phyloP scores from a whole-genome alignment of 2,888 invertebrate species.

The Tanypteryx hageni region DNA sequence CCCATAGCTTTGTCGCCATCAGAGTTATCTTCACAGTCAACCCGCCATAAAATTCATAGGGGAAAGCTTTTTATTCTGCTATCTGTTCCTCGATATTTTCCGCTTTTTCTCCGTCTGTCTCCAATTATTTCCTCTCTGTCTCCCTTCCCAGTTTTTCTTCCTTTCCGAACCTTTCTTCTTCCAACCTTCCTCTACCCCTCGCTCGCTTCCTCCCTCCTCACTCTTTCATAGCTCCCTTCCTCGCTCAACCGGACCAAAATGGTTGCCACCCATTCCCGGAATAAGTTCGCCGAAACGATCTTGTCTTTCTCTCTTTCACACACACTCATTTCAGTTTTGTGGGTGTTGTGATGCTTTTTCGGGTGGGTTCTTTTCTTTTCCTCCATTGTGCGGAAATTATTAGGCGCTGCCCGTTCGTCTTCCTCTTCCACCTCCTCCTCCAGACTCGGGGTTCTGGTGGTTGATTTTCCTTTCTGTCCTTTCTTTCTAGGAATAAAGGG shows the following conservation, averaged over 20 bases:
- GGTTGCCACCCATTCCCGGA: constrained; percentile 1
- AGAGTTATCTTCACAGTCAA: no score
- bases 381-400: constrained; percentile 1
- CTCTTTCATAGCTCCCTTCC: no score
- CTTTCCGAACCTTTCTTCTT: no score
- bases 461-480: not conserved
- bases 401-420: not conserved
- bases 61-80: no score
- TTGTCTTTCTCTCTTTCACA: not conserved
- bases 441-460: not conserved
- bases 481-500: not conserved
- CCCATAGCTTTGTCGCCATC: no score
- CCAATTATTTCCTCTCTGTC: no score
- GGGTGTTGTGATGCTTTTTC: constrained; percentile 12
- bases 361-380: not conserved
- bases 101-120: no score
- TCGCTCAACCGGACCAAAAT: not conserved
- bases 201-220: no score
- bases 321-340: not conserved
- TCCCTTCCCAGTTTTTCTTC: no score
- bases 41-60: no score
- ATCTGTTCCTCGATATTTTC: no score
- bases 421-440: not conserved
- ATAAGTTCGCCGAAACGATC: not conserved
- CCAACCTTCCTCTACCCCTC: no score